Evolutionary conservation across 2,797 vertebrate species (phyloP).

Genomic region (Sebastes flavidus): DNA sequence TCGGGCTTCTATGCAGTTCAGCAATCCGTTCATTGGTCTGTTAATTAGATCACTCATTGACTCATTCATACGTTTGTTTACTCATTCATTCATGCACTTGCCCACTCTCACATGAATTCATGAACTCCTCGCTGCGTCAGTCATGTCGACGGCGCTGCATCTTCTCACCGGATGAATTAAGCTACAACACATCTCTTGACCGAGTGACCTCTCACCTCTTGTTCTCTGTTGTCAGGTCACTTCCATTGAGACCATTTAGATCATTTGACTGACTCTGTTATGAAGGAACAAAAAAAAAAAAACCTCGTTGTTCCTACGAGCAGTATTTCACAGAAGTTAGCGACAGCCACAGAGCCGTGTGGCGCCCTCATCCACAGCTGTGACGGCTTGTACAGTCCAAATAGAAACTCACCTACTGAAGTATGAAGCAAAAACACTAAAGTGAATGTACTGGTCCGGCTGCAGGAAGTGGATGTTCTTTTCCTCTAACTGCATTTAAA

Average conservation of each 20-base stretch:
- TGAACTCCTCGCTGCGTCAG: not conserved
- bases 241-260: not conserved
- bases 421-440: slow-evolving; percentile 28
- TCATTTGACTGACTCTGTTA: not conserved
- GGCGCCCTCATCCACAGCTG: not conserved
- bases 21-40: not conserved
- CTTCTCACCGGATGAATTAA: not conserved
- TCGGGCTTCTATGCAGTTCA: slow-evolving; percentile 51
- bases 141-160: not conserved
- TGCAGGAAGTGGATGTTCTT: not conserved
- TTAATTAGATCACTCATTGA: not conserved
- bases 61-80: not conserved
- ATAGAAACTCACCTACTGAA: not conserved
- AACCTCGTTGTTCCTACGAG: not conserved
- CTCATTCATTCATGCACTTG: not conserved
- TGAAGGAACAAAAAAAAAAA: slow-evolving; percentile 25
- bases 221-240: not conserved
- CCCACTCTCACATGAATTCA: not conserved
- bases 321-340: not conserved
- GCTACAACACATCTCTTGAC: not conserved
- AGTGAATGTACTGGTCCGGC: slow-evolving; percentile 57
- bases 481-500: not conserved
- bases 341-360: not conserved
- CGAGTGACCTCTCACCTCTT: not conserved
- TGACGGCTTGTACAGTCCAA: not conserved